Evolutionary conservation across 2,888 invertebrate species (phyloP), one percentile per base, ranked within the genome.

Genomic region (Ophraella communa): DNA sequence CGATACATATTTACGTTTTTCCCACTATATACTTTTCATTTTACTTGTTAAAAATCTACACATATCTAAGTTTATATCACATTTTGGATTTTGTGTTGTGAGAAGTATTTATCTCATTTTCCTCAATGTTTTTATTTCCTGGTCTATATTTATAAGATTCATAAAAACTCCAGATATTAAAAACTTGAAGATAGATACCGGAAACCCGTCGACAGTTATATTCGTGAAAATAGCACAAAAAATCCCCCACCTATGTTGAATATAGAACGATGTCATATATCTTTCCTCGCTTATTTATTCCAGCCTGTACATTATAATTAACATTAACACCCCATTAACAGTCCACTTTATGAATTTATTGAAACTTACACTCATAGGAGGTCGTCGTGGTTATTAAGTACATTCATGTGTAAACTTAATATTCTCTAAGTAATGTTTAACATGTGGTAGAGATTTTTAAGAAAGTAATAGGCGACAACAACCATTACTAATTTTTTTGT

Each of bases 121-220:
- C 14, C 4, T 14, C 11, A 35, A n/a, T 14, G 3, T 35, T 35
- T 35, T 35, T 3, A 35, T 35, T 14, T 35, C 39, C 39, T 5
- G 14, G 39, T 7, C 39, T 39, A 39, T 39, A 17, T n/a, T n/a
- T n/a, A 14, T n/a, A 62, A 58, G 14, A 51, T 65, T 62, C 14
- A 67, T 66, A 65, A 66, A 53, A 56, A 61, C 55, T 35, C 24
- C 4, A 56, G 51, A 70, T 71, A 72, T 72, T 71, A 72, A 73
- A 73, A 71, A 67, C 51, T 67, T 68, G 66, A 72, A 71, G 70
- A 72, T 61, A 70, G 68, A 68, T 69, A 71, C 72, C 68, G 72
- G 73, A 74, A 72, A 68, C 65, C 62, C 64, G 64, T 53, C 59
- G 70, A 71, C 70, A 73, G 70, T 65, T 68, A 70, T 67, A 69